Evolutionary conservation across 2,888 invertebrate genomes (phyloP).

Genomic region (Trileptium ribeirensis): DNA sequence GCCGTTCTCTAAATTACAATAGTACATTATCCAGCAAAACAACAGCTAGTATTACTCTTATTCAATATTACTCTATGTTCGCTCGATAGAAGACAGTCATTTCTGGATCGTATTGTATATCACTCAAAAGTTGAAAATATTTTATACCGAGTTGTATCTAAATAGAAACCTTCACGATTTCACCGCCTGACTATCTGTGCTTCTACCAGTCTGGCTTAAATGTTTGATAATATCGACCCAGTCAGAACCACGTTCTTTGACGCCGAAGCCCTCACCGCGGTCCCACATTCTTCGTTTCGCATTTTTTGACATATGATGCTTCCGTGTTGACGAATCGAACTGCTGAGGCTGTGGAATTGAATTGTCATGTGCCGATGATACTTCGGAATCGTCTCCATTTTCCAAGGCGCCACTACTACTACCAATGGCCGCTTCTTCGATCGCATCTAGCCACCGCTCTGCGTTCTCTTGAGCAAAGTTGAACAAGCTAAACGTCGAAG

Average conservation of each 20-base stretch:
- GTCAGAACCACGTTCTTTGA: slow-evolving; percentile 78
- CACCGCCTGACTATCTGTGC: too few relatives aligned
- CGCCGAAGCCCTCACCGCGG: slow-evolving; percentile 67
- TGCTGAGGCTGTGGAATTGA: neutral
- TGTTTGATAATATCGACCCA: slow-evolving; percentile 96
- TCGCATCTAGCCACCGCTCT: slow-evolving; percentile 64
- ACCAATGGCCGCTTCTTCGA: slow-evolving; percentile 56
- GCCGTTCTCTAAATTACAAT: too few relatives aligned
- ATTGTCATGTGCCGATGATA: neutral
- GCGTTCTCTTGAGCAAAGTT: slow-evolving; percentile 79
- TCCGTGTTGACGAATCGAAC: slow-evolving; percentile 40
- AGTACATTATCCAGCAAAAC: too few relatives aligned
- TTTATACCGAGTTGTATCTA: too few relatives aligned
- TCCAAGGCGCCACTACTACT: neutral
- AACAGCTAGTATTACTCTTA: too few relatives aligned
- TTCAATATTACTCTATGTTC: too few relatives aligned
- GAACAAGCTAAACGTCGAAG: slow-evolving; percentile 88
- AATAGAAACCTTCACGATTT: too few relatives aligned
- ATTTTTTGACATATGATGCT: slow-evolving; percentile 76
- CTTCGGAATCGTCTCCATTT: neutral
- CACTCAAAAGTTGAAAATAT: too few relatives aligned
- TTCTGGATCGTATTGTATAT: too few relatives aligned
- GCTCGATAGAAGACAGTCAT: too few relatives aligned
- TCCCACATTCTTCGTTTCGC: slow-evolving; percentile 85
- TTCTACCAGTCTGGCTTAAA: slow-evolving; percentile 63